Evolutionary conservation across 2,797 vertebrate species (phyloP).

Genomic region (Rachycentron canadum): DNA sequence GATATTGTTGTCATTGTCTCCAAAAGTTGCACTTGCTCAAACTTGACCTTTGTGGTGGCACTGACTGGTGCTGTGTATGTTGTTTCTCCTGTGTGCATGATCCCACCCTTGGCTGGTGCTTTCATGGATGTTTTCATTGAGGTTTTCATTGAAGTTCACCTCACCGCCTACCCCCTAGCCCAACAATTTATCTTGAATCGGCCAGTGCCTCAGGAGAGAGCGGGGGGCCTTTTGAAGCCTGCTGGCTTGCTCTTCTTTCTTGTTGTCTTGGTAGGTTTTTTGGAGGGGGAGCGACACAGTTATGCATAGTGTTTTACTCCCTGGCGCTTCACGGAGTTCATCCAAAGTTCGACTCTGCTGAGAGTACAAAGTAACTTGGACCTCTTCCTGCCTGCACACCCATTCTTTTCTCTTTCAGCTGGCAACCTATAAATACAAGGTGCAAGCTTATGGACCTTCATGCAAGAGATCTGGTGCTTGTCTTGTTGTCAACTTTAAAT

Average conservation of each 20-base stretch:
- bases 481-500: constrained; percentile 26
- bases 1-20: constrained; percentile 67
- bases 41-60: constrained; percentile 70
- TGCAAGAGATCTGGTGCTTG: constrained; percentile 39
- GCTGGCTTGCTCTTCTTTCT: constrained; percentile 71
- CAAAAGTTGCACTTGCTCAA: constrained; percentile 66
- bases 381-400: constrained; percentile 92
- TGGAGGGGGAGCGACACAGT: constrained; percentile 73
- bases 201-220: constrained; percentile 81
- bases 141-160: constrained; percentile 81
- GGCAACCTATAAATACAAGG: constrained; percentile 66
- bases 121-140: constrained; percentile 79
- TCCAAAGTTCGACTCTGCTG: constrained; percentile 94
- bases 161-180: constrained; percentile 57
- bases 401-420: constrained; percentile 62
- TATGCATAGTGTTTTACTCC: constrained; percentile 85
- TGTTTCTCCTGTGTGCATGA: constrained; percentile 51
- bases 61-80: constrained; percentile 76
- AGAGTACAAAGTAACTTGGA: constrained; percentile 91
- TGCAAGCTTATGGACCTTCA: constrained; percentile 46
- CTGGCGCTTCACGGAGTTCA: constrained; percentile 89
- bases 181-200: constrained; percentile 82
- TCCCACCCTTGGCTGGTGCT: constrained; percentile 65
- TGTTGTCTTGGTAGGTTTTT: constrained; percentile 75
- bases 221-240: constrained; percentile 82